Conservation (phyloP, 1,140 invertebrate genomes). For the Zaprionus nigranus region DNA sequence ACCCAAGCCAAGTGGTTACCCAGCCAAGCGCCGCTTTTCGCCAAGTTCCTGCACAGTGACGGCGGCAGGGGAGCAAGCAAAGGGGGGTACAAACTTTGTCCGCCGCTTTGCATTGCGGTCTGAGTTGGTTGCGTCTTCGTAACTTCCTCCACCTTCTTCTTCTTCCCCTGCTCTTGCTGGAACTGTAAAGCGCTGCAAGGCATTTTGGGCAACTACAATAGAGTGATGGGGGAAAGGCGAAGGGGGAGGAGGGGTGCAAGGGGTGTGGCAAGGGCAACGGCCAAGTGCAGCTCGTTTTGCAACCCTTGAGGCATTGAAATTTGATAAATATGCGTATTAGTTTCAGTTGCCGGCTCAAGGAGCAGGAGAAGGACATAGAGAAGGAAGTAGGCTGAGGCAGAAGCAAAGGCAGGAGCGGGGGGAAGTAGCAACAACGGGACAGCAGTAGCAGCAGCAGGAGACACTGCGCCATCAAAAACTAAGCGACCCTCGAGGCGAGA, state of each 20-base stretch:
- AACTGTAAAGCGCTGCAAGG: slow-evolving; percentile 60
- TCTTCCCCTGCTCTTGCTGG: background rate
- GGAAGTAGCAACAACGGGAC: background rate
- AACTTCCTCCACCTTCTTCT: background rate
- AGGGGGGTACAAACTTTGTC: slow-evolving; percentile 63
- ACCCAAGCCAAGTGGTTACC: slow-evolving; percentile 25
- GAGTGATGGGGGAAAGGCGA: slow-evolving; percentile 55
- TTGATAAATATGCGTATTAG: slow-evolving; percentile 83
- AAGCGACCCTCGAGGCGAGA: slow-evolving; percentile 49
- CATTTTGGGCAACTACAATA: slow-evolving; percentile 61
- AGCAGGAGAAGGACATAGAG: slow-evolving; percentile 3
- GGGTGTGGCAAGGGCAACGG: background rate
- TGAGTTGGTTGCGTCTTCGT: slow-evolving; percentile 12
- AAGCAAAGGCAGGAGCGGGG: background rate
- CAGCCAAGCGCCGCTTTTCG: slow-evolving; percentile 41
- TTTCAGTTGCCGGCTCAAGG: slow-evolving; percentile 60
- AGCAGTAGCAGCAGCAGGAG: background rate
- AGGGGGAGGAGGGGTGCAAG: slow-evolving; percentile 5
- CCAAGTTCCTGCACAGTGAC: slow-evolving; percentile 44
- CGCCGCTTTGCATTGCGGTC: slow-evolving; percentile 72
- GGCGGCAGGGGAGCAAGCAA: rapidly evolving
- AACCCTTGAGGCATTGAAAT: slow-evolving; percentile 71
- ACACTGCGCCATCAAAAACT: slow-evolving; percentile 41
- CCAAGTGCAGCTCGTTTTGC: slow-evolving; percentile 37
- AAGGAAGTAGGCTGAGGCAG: background rate